Evolutionary conservation across 2,888 invertebrate species (phyloP), one percentile per base, ranked within the genome.

Genomic region (Sialis lutaria): DNA sequence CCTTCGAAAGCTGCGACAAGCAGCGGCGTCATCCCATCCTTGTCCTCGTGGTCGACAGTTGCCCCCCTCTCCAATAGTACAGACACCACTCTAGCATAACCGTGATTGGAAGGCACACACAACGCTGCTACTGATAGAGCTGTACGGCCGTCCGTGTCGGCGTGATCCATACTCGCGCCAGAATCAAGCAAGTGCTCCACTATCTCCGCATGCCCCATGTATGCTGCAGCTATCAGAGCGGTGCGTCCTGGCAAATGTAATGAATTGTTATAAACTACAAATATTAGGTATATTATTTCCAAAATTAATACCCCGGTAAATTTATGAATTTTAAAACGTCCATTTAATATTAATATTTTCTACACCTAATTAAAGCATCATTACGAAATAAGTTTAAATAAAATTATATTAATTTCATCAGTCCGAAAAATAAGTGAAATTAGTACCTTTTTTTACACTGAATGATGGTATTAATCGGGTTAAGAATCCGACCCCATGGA

Each of bases 121-220:
- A 91, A 68, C 0, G 89, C 85, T 1, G 91, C 90, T 34, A 91
- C 90, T 13, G 85, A 84, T 6, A 92, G 67, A 0, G 91, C 91
- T 12, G 90, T 91, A 53, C 89, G 75, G 39, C 89, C 89, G 58
- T 90, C 90, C 49, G 83, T 78, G 57, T 91, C 91, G 0, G 87
- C 79, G 56, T 88, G 89, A 63, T 91, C 83, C 22, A 89, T 80
- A 56, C 79, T 73, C 0, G 90, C 91, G 2, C 86, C 86, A 50
- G 79, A 81, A 55, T 85, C 83, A 7, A 92, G 66, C 40, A 92
- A 67, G 52, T 82, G 82, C 50, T 84, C 79, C 31, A 91, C 90
- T 51, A 91, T 90, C 57, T 88, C 87, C n/a, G 82, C 81, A 65
- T 92, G 91, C 0, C 91, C 90, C 93, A 93, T 95, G 65, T 93